phyloP scores from a whole-genome alignment of 2,888 invertebrate genomes.

The Flexamia atlantica region DNA sequence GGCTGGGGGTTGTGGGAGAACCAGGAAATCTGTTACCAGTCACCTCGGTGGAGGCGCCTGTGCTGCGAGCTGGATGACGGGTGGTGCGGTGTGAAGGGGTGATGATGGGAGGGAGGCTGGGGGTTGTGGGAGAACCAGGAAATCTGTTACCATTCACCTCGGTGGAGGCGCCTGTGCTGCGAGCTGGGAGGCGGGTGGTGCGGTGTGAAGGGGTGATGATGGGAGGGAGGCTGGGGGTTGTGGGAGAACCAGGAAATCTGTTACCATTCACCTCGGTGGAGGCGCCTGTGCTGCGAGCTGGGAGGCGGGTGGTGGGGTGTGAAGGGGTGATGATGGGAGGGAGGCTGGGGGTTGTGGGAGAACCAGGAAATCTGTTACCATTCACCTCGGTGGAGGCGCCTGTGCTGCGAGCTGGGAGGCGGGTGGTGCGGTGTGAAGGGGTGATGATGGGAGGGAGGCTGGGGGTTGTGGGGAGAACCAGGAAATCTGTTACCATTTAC shows the following conservation, averaged over 20 bases:
- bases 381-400: not conserved
- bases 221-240: not conserved
- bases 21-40: constrained; percentile 22
- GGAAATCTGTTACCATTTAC: constrained; percentile 13
- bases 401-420: too few relatives aligned
- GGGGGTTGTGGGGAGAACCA: not conserved
- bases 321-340: not conserved
- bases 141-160: not conserved
- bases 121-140: not conserved
- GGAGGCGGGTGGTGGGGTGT: not conserved
- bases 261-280: not conserved
- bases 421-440: not conserved
- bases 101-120: not conserved
- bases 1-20: not conserved
- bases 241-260: constrained; percentile 15
- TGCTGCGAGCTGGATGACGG: too few relatives aligned
- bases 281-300: too few relatives aligned
- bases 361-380: constrained; percentile 30
- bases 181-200: not conserved
- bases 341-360: not conserved
- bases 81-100: not conserved
- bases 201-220: not conserved
- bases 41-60: not conserved
- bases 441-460: not conserved
- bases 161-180: not conserved